Conservation (phyloP, 2,113 vertebrate genomes). For the Channa maculata region DNA sequence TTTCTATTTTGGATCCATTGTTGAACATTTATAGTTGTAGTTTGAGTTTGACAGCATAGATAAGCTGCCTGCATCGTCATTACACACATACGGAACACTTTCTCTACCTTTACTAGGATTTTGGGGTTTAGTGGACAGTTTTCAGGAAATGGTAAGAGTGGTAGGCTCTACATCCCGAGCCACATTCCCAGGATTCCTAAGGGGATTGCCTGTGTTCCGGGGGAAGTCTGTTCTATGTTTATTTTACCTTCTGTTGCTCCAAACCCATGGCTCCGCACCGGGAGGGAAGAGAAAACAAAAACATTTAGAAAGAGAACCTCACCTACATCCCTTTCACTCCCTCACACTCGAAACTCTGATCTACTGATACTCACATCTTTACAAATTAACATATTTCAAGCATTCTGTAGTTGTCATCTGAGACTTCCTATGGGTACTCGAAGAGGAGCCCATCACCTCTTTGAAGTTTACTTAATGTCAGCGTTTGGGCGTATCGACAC, state of each 20-base stretch:
- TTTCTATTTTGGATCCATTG: too few species aligned
- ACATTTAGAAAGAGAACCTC: constrained; percentile 72
- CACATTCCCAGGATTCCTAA: constrained; percentile 80
- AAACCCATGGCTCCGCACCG: constrained; percentile 70
- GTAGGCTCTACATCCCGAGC: constrained; percentile 67
- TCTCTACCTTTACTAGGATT: constrained; percentile 10
- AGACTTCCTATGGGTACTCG: neutral
- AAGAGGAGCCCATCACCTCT: too few species aligned
- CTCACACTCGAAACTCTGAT: constrained; percentile 38
- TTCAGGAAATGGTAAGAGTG: constrained; percentile 81
- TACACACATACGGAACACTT: constrained; percentile 17
- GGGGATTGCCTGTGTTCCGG: constrained; percentile 77
- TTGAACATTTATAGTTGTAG: too few species aligned
- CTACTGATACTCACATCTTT: constrained; percentile 23
- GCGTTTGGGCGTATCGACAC: too few species aligned
- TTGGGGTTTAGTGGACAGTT: constrained; percentile 45
- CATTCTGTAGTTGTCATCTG: constrained; percentile 19
- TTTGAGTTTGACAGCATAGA: neutral
- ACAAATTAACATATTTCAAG: constrained; percentile 13
- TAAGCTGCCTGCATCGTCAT: neutral
- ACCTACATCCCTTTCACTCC: constrained; percentile 73
- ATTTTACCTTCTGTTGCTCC: constrained; percentile 83
- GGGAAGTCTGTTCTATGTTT: constrained; percentile 81
- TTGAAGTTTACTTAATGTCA: too few species aligned
- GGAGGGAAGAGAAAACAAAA: constrained; percentile 79